Evolutionary conservation across 2,797 vertebrate species (phyloP).

Genomic region (Pipistrellus nathusii): DNA sequence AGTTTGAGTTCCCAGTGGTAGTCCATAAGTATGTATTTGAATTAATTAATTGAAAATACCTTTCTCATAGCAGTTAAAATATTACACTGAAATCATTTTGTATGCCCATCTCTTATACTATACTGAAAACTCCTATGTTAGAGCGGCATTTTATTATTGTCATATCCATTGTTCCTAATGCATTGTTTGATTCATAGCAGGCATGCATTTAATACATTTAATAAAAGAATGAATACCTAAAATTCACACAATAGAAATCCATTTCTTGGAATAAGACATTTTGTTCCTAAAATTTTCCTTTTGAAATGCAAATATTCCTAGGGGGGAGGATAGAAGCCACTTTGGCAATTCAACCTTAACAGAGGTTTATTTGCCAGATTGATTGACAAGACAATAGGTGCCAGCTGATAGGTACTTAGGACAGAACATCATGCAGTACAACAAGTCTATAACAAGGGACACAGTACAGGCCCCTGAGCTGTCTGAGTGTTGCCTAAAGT

Average conservation of each 20-base stretch:
- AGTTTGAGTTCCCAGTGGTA: not conserved
- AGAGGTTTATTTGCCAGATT: constrained; percentile 46
- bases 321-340: not conserved
- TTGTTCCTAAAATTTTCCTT: not conserved
- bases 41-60: not conserved
- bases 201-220: not conserved
- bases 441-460: not conserved
- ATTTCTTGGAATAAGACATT: constrained; percentile 51
- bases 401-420: not conserved
- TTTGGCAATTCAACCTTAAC: constrained; percentile 44
- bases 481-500: not conserved
- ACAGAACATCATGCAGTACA: not conserved
- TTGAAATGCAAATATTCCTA: constrained; percentile 45
- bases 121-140: not conserved
- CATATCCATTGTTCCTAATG: not conserved
- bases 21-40: constrained; percentile 5
- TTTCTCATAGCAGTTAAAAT: not conserved
- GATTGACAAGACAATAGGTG: constrained; percentile 55
- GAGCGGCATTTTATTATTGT: constrained; percentile 14
- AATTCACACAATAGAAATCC: not conserved
- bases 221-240: constrained; percentile 53
- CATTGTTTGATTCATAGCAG: not conserved
- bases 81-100: constrained; percentile 7
- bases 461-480: constrained; percentile 11
- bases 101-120: not conserved